These are phyloP conservation scores for Prionace glauca DNA, from an alignment of 2,797 vertebrate species.

Conservation along the genomic window DNA sequence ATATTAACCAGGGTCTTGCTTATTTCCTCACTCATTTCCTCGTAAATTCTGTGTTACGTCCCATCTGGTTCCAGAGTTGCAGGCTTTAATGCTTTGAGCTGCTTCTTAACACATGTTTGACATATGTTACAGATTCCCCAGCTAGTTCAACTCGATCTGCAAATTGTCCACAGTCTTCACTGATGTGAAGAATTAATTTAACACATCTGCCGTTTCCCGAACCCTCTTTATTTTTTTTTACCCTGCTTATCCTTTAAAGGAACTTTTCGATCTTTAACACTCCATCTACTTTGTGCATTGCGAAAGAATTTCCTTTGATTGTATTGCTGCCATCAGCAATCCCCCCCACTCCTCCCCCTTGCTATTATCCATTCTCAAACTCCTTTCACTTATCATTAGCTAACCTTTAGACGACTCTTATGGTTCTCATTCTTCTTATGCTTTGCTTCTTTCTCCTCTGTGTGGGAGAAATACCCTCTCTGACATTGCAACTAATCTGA, in stretches of 20 bases:
- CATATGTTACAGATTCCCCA: conserved; percentile 29
- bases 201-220: conserved; percentile 18
- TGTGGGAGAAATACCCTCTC: neutral
- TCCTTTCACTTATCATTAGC: neutral
- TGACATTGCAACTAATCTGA: neutral
- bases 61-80: conserved; percentile 16
- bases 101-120: neutral
- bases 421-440: neutral
- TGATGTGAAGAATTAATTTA: conserved; percentile 26
- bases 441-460: neutral
- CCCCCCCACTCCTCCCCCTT: no score
- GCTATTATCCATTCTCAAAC: neutral
- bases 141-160: neutral
- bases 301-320: neutral
- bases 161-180: conserved; percentile 33
- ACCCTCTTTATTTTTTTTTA: neutral
- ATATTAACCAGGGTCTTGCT: conserved; percentile 34
- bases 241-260: neutral
- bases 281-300: neutral
- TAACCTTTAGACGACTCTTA: neutral
- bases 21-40: conserved; percentile 37
- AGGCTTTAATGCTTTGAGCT: neutral
- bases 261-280: neutral
- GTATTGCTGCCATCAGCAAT: neutral
- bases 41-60: neutral